Evolutionary conservation across 2,888 invertebrate species (phyloP).

Genomic region (Pelosia muscerda): DNA sequence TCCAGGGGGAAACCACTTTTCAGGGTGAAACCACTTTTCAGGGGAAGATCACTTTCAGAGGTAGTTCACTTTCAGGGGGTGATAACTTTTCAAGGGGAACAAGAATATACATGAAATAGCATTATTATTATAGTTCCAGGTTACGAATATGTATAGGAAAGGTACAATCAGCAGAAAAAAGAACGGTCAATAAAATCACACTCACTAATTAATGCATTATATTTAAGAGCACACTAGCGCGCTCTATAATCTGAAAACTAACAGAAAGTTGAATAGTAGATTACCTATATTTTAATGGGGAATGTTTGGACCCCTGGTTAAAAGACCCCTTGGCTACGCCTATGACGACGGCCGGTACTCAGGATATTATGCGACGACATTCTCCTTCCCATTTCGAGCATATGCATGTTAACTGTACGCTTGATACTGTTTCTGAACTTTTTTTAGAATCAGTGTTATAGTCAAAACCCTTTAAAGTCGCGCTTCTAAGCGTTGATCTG

Average conservation of each 20-base stretch:
- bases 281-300: neutral
- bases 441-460: conserved; percentile 1
- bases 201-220: too few relatives aligned
- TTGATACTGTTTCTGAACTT: conserved; percentile 1
- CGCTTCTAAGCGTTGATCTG: neutral
- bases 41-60: too few relatives aligned
- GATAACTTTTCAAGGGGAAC: too few relatives aligned
- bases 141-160: too few relatives aligned
- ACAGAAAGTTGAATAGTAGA: neutral
- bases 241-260: too few relatives aligned
- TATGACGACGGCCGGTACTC: neutral
- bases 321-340: neutral
- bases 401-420: neutral
- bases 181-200: too few relatives aligned
- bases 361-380: conserved; percentile 10
- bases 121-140: too few relatives aligned
- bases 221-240: too few relatives aligned
- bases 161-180: too few relatives aligned
- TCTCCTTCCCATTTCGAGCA: conserved; percentile 21
- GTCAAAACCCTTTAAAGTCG: neutral
- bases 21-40: neutral
- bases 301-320: neutral
- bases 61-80: too few relatives aligned
- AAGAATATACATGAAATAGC: too few relatives aligned
- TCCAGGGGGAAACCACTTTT: neutral